Evolutionary conservation across 2,888 invertebrate species (phyloP).

Genomic region (Apodemia zela): DNA sequence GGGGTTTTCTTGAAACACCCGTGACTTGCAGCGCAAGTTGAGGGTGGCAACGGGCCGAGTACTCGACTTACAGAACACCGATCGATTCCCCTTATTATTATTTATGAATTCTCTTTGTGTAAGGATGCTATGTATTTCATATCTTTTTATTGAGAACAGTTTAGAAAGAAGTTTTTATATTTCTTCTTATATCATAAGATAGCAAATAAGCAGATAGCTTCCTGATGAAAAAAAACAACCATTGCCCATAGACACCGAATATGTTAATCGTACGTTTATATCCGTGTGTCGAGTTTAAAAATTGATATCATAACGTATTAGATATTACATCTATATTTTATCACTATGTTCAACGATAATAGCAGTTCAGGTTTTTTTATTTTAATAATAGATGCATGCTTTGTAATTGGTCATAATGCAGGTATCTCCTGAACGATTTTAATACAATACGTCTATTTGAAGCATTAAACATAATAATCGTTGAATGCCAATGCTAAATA

Average conservation of each 20-base stretch:
- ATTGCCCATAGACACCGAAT: too few species aligned
- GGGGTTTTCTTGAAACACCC: constrained; percentile 78
- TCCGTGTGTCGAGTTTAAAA: too few species aligned
- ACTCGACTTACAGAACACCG: constrained; percentile 37
- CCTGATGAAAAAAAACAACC: too few species aligned
- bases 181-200: too few species aligned
- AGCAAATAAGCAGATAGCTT: too few species aligned
- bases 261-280: too few species aligned
- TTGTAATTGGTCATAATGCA: constrained; percentile 23
- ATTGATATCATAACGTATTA: too few species aligned
- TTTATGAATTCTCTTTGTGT: constrained; percentile 31
- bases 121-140: constrained; percentile 19
- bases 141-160: constrained; percentile 8
- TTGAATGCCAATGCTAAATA: constrained; percentile 30
- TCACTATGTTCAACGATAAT: too few species aligned
- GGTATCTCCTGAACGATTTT: constrained; percentile 23
- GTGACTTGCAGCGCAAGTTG: constrained; percentile 68
- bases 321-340: too few species aligned
- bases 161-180: background rate
- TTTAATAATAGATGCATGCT: constrained; percentile 16
- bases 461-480: constrained; percentile 27
- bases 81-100: constrained; percentile 48
- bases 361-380: background rate
- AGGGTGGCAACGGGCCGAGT: constrained; percentile 43
- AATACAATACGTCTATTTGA: constrained; percentile 26